Base-by-base conservation (phyloP, 2,888 invertebrate genomes). In the Diarsia rubi region DNA sequence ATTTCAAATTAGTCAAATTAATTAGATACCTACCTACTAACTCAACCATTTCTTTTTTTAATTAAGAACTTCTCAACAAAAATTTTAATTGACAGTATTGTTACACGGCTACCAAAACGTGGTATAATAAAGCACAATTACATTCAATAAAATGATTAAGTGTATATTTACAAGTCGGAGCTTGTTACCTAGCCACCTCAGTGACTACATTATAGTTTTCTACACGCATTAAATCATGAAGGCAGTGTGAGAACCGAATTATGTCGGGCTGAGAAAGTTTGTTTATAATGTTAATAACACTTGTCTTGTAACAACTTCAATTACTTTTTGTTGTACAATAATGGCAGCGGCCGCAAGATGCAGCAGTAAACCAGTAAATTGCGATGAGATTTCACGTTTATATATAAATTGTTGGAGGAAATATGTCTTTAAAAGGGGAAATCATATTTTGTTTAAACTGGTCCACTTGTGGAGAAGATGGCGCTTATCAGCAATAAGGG, bases 181-280 rank as follows among this genome's bases (percentile, higher is more conserved):
- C 73, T 69, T 59, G 71, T 78, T 82, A 75, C 52, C 54, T 47
- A 66, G 67, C 59, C n/a, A 78, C 54, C 45, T 67, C 31, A 68
- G 62, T 27, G 57, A 69, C 67, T 63, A 75, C 67, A 73, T 81
- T 91, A 90, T 89, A 90, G 88, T 89, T 92, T 90, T 91, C 89
- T 90, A 88, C 90, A 90, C 89, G 86, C 90, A 91, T 89, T 92
- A 89, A 91, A 93, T 92, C 90, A 91, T 86, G 84, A 83, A 86
- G 85, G 81, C 75, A 78, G 88, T 90, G 93, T 95, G 95, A 92
- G 95, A 96, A 95, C 89, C 85, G 86, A 90, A 92, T 92, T 91
- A 91, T 91, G 79, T 87, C 86, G 86, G 88, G 92, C 91, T 95
- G 94, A 92, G 95, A 95, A 95, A 93, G 91, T 92, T 91, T 91